Evolutionary conservation across 2,888 invertebrate species (phyloP), one percentile per base, ranked within the genome.

Genomic region (Zootermopsis nevadensis): DNA sequence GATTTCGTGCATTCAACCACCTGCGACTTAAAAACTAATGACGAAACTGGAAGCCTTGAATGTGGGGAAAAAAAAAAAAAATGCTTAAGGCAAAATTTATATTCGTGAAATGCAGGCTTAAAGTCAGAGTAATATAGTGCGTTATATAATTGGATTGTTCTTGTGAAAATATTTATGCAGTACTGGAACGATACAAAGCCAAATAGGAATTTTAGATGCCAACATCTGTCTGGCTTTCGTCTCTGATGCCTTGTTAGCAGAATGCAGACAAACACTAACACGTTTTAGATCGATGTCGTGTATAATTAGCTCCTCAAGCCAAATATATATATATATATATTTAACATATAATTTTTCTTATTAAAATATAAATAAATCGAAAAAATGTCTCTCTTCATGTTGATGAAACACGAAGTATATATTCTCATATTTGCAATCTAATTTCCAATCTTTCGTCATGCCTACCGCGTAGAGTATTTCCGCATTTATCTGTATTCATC

Each of bases 71-170:
- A 60, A 1, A 33, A 33, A 69, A 66, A 60, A 60, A 30, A 69
- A 31, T 2, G n/a, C n/a, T n/a, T n/a, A n/a, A n/a, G n/a, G n/a
- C n/a, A n/a, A n/a, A 12, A 33, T 69, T 33, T 69, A 2, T 69
- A 30, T 69, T 6, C 33, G 4, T 38, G 8, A n/a, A 38, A 38
- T 33, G 72, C 38, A 38, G 38, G 38, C 2, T 74, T 38, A 3
- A 74, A 38, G 12, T 38, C 1, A 74, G 22, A 33, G 10, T 69
- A 33, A 19, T 22, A 24, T 38, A 74, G 24, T 74, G 24, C 24
- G 38, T 74, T 74, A 30, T 15, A 38, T 42, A 42, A 74, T n/a
- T 74, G n/a, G 38, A 74, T n/a, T n/a, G 74, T 38, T n/a, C 38
- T 74, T 74, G 74, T 22, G 69, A n/a, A 69, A 3, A 69, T 69